These are phyloP conservation scores for Drosophila equinoxialis DNA, from an alignment of 1,140 invertebrate species.

Conservation along the genomic window DNA sequence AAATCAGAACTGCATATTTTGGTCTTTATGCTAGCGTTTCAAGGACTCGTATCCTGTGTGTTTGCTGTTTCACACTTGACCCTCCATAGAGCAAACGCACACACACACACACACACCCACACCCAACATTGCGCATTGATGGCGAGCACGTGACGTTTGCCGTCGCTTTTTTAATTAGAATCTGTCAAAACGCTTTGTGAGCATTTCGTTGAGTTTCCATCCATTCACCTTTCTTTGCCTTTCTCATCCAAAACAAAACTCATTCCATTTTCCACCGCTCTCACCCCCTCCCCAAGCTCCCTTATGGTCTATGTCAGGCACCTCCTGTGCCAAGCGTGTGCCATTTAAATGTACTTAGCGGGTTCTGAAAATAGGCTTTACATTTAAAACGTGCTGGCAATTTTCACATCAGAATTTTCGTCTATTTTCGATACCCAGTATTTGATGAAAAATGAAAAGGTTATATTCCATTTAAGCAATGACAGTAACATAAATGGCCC, in stretches of 20 bases:
- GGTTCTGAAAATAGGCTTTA: constrained; percentile 22
- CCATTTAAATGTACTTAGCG: constrained; percentile 44
- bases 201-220: constrained; percentile 26
- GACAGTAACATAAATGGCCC: no score
- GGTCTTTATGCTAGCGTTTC: constrained; percentile 37
- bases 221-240: background rate
- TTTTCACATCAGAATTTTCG: constrained; percentile 32
- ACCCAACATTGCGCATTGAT: constrained; percentile 24
- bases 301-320: constrained; percentile 2
- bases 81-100: constrained; percentile 22
- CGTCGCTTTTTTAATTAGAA: constrained; percentile 75
- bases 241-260: constrained; percentile 20
- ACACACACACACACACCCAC: constrained; percentile 10
- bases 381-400: constrained; percentile 37
- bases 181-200: constrained; percentile 70
- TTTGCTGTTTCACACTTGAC: constrained; percentile 13
- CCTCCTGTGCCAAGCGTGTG: background rate
- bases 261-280: constrained; percentile 22
- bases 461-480: background rate
- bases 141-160: constrained; percentile 58
- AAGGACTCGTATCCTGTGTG: constrained; percentile 44
- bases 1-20: constrained; percentile 45
- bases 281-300: background rate
- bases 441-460: background rate
- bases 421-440: constrained; percentile 9